These are phyloP conservation scores for Galerucella nymphaeae DNA, from an alignment of 2,888 invertebrate genomes.

Conservation along the genomic window DNA sequence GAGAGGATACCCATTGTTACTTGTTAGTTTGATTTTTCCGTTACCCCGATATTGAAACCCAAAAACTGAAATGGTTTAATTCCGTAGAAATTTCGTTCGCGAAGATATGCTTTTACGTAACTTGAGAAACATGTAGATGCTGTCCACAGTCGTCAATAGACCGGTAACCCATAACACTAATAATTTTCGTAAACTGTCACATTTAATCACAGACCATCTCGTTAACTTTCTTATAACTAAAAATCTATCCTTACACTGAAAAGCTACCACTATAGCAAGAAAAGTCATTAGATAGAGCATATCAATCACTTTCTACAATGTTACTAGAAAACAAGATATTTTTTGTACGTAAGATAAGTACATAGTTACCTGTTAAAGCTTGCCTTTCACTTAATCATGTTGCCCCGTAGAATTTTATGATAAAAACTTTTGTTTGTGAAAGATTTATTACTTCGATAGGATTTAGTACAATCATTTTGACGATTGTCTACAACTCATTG, in stretches of 20 bases:
- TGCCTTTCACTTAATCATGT: not conserved
- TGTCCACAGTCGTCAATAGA: no score
- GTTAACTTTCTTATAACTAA: not conserved
- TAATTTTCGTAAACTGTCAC: no score
- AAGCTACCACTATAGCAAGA: not conserved
- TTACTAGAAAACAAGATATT: not conserved
- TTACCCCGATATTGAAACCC: not conserved
- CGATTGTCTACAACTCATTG: not conserved
- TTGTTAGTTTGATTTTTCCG: not conserved
- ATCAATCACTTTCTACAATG: constrained; percentile 4
- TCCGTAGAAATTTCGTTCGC: no score
- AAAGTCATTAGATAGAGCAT: not conserved
- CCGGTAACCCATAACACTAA: no score
- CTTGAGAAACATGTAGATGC: no score
- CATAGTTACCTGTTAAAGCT: not conserved
- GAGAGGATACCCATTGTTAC: not conserved
- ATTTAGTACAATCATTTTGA: not conserved
- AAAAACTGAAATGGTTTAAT: no score
- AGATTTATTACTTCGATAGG: not conserved
- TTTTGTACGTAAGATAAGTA: not conserved
- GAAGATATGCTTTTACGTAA: no score
- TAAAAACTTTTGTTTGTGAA: not conserved
- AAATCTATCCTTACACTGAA: not conserved
- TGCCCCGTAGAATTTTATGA: not conserved
- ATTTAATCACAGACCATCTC: not conserved